Base-by-base conservation (phyloP, 2,113 vertebrate genomes). In the Equus przewalskii region DNA sequence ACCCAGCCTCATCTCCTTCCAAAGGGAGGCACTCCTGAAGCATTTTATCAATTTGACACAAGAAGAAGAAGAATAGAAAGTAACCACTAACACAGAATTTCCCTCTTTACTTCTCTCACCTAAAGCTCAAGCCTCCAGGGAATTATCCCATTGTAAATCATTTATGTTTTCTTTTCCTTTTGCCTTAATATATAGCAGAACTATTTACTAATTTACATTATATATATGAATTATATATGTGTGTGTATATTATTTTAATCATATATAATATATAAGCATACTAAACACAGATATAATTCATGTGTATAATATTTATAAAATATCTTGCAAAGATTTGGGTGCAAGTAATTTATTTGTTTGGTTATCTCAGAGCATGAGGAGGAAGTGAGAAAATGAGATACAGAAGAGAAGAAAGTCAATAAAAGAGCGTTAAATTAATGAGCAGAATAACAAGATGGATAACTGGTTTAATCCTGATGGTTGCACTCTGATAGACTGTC, bases 101-200 rank as follows among this genome's bases (percentile, higher is more conserved):
- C 7, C 6, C 3, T 97, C 18, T 69, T 36, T 26, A 62, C 12
- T 79, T 89, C 36, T 79, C 11, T 15, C 15, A 88, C 19, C 67
- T 41, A 44, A 78, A 83, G 0, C 19, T 12, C 6, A n/a, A 22
- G 8, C 51, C 14, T 51, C 33, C 13, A 60, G 70, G 21, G 7
- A 91, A 64, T 11, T 22, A 89, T 8, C 26, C 44, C 41, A 62
- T 6, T 30, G 36, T 46, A 49, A 89, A 76, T 54, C 7, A 81
- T n/a, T 54, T 44, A n/a, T 72, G 44, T 24, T 84, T 88, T 73
- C 33, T 58, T 96, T 90, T 73, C 33, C 49, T 96, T 90, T 6
- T 87, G 5, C 62, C n/a, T 82, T 41, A 6, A 90, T 46, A 18
- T 49, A 51, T 75, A 93, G 58, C 8, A 81, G 4, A 75, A 4